Evolutionary conservation across 2,888 invertebrate genomes (phyloP), one percentile per base, ranked within the genome.

Genomic region (Theretra japonica): DNA sequence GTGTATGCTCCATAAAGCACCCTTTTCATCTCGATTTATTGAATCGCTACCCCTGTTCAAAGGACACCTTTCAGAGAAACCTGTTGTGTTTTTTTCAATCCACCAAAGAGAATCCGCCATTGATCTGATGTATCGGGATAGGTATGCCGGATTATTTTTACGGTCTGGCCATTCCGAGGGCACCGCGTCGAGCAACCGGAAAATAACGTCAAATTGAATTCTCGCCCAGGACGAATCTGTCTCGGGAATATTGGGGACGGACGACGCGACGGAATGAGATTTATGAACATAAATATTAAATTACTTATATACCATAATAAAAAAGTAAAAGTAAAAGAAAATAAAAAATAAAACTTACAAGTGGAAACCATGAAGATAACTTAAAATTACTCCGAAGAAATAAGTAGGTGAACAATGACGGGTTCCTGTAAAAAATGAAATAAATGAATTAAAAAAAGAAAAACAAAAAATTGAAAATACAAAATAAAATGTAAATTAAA

Each of bases 331-430:
- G 83, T 80, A 82, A 86, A 78, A 79, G 83, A 85, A 82, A 86
- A 85, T 90, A 79, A 76, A 85, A 90, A 87, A 81, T 81, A 85
- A 89, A 94, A 95, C 95, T 94, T 92, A 95, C 95, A 95, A 90
- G 94, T 86, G 82, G 94, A 94, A 87, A 95, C 95, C 95, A 95
- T 95, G 90, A 85, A 87, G 91, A 80, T 80, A 89, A 88, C 75
- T 89, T 86, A 92, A 89, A 89, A 83, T 76, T 85, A 92, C 88
- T 86, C 84, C 86, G 83, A 82, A 41, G 80, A 87, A 88, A 88
- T 86, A 81, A 86, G 80, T 80, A 83, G 82, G 84, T 76, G 81
- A 75, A 79, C 82, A 79, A 79, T 80, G 79, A 76, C 73, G 88
- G 81, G 87, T 87, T 91, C 88, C 93, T 92, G 93, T 71, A 92